A percentile compares a stretch with the other conserved stretches of the same genome.
phyloP scores from a whole-genome alignment of 2,888 invertebrate species.

The Boloria euphrosyne region DNA sequence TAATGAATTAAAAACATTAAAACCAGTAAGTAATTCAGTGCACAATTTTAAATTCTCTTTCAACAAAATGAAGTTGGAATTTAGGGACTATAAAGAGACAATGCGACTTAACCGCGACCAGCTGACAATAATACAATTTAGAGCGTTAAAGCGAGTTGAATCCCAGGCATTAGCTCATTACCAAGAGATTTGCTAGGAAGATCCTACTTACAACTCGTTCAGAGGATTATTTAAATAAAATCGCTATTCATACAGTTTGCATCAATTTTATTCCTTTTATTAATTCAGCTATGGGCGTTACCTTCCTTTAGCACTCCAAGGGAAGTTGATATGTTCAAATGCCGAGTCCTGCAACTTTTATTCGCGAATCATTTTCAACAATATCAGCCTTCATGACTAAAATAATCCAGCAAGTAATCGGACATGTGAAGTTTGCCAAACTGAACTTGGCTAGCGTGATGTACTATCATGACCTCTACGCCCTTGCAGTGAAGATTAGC shows the following conservation, averaged over 20 bases:
- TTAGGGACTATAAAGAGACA: conserved; percentile 29
- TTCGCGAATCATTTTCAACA: too few species aligned
- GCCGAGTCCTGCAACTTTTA: too few species aligned
- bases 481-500: too few species aligned
- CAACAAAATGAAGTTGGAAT: conserved; percentile 19
- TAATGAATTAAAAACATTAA: background rate
- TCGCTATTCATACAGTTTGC: background rate
- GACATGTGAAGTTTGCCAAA: too few species aligned
- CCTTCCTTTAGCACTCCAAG: too few species aligned
- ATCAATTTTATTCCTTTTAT: background rate
- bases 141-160: conserved; percentile 31
- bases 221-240: conserved; percentile 10
- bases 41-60: conserved; percentile 17
- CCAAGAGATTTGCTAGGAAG: conserved; percentile 26
- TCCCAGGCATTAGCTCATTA: conserved; percentile 35
- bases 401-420: too few species aligned
- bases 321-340: too few species aligned
- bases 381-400: too few species aligned
- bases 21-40: background rate
- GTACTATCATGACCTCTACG: too few species aligned
- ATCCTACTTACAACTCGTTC: conserved; percentile 32
- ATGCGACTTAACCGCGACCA: conserved; percentile 28
- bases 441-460: too few species aligned
- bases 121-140: conserved; percentile 36
- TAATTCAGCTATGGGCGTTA: too few species aligned